These are phyloP conservation scores for Sepiola atlantica DNA, from an alignment of 2,888 invertebrate species.

Conservation along the genomic window DNA sequence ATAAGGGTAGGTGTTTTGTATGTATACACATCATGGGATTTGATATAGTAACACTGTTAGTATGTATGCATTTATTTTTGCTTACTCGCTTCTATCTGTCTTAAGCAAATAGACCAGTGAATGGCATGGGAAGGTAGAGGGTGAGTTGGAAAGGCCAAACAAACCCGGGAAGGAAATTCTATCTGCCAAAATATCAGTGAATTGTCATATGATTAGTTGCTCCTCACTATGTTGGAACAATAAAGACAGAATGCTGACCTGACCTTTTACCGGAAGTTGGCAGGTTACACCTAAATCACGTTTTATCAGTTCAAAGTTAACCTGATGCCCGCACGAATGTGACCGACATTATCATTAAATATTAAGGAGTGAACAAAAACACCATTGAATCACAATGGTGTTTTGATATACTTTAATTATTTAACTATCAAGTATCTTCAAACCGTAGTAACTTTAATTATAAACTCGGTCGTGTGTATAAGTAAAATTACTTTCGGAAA, in stretches of 20 bases:
- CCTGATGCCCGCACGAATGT: neutral
- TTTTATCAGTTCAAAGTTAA: slow-evolving; percentile 12
- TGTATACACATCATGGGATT: no score
- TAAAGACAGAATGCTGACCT: slow-evolving; percentile 32
- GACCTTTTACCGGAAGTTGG: slow-evolving; percentile 32
- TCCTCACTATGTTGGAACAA: neutral
- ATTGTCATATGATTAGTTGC: slow-evolving; percentile 32
- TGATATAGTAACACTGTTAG: neutral
- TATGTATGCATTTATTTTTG: neutral
- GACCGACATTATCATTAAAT: neutral
- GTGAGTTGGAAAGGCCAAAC: neutral
- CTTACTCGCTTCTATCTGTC: neutral
- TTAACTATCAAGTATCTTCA: no score
- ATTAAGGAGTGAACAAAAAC: neutral
- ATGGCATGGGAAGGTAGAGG: neutral
- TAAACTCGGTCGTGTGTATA: no score
- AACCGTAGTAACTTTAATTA: no score
- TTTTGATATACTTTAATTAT: neutral
- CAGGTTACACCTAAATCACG: slow-evolving; percentile 32
- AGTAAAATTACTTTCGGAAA: no score
- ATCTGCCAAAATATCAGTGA: slow-evolving; percentile 32
- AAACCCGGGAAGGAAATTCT: slow-evolving; percentile 18
- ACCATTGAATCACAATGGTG: neutral
- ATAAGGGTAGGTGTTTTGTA: no score
- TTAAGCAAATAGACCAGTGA: neutral